phyloP scores from a whole-genome alignment of 2,888 invertebrate genomes.

The Diogma glabrata region DNA sequence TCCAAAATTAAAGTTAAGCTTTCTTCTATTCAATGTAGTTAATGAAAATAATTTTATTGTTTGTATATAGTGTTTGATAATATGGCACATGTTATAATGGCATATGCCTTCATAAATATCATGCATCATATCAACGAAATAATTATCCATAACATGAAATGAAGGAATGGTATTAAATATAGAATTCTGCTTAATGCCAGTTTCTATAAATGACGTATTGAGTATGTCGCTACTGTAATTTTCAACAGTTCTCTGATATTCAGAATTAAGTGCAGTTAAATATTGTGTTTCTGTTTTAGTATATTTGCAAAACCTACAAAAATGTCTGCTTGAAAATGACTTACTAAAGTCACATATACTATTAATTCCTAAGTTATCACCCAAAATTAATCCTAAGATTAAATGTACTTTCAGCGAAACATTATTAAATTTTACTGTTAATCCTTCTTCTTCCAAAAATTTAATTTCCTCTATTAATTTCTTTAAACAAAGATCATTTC shows the following conservation, averaged over 20 bases:
- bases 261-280: too few species aligned
- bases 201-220: conserved; percentile 16
- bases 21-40: conserved; percentile 18
- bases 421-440: background rate
- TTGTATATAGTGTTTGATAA: conserved; percentile 15
- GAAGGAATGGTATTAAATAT: too few species aligned
- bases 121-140: conserved; percentile 23
- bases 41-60: conserved; percentile 16
- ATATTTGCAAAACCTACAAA: too few species aligned
- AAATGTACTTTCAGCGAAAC: background rate
- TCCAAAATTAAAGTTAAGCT: conserved; percentile 19
- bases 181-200: too few species aligned
- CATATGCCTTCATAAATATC: conserved; percentile 21
- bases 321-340: too few species aligned
- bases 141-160: too few species aligned
- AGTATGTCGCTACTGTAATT: conserved; percentile 16
- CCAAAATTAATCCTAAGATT: conserved; percentile 1
- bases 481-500: background rate
- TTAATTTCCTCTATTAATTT: background rate
- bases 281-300: too few species aligned
- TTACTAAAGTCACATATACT: too few species aligned
- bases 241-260: conserved; percentile 15
- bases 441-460: background rate
- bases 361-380: background rate
- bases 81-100: conserved; percentile 19